Evolutionary conservation across 2,888 invertebrate genomes (phyloP).

Genomic region (Sicus ferrugineus): DNA sequence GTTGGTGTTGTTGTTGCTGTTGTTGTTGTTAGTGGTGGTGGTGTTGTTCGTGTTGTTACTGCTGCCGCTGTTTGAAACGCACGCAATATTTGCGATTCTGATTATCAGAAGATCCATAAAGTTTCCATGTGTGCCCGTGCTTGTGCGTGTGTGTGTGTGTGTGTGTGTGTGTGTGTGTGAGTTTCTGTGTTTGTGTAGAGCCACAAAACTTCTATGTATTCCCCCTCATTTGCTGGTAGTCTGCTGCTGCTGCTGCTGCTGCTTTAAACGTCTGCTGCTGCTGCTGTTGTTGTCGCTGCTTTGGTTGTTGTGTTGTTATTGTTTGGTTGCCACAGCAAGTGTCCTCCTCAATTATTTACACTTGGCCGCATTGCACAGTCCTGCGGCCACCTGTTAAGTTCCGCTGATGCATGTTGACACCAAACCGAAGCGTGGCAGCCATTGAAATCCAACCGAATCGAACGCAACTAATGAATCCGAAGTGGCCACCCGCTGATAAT

Average conservation of each 20-base stretch:
- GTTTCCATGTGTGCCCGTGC: not conserved
- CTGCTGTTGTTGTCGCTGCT: slow-evolving; percentile 17
- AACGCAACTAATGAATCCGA: not conserved
- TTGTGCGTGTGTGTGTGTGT: slow-evolving; percentile 4
- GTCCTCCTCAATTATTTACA: slow-evolving; percentile 19
- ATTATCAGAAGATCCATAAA: too few species aligned
- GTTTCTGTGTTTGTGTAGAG: slow-evolving; percentile 4
- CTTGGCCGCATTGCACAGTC: slow-evolving; percentile 21
- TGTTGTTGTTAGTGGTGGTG: not conserved
- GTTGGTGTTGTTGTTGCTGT: not conserved
- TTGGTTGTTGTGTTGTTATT: slow-evolving; percentile 24
- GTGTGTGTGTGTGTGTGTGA: not conserved
- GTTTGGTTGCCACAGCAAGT: slow-evolving; percentile 17
- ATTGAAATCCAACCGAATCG: not conserved
- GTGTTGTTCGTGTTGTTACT: not conserved
- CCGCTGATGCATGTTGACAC: slow-evolving; percentile 3
- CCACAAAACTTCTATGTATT: not conserved
- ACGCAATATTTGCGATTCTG: too few species aligned
- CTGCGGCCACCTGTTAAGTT: slow-evolving; percentile 16
- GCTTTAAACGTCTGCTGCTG: not conserved
- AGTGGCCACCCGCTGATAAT: not conserved
- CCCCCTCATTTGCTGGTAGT: not conserved
- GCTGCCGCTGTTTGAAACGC: not conserved
- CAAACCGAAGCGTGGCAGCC: not conserved
- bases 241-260: not conserved